Base-by-base conservation (phyloP, 1,140 invertebrate species). In the Neodiprion lecontei region DNA sequence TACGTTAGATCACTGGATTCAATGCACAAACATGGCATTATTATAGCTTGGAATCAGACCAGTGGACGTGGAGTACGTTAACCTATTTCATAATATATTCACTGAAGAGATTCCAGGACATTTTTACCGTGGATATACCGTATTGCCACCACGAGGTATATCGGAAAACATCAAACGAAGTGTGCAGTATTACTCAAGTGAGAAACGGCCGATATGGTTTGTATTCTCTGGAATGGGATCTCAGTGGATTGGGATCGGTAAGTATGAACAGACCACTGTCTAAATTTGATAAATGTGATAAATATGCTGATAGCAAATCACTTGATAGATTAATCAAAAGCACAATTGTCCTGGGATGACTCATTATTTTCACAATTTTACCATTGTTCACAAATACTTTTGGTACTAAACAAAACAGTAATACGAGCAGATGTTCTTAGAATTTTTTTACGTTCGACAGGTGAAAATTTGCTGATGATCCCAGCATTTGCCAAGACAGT, bases 141-240 rank as follows among this genome's bases (percentile, higher is more conserved):
- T 90, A 73, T 70, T 61, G 17, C 72, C 74, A n/a, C 40, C 74
- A 89, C 40, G 79, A 81, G 61, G 72, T 72, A 49, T 69, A 75
- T 9, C 75, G 80, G 70, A 78, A 81, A 67, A 71, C 75, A 28
- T 81, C 80, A 75, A 67, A 75, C 21, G 82, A 86, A 77, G 80
- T 75, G 70, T 82, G 80, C 76, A 82, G 81, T 76, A 80, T 69
- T 77, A 67, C 80, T 87, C 1, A 84, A 86, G 73, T 82, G 84
- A 21, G 78, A 77, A 73, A 76, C 81, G 90, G 53, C 91, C 90
- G 48, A 79, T 93, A 5, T 92, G 91, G 89, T 92, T 89, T 82
- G 84, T 94, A 7, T 94, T 92, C 83, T 89, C 92, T 73, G 92
- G 93, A 49, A 92, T 93, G 91, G 92, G 92, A 4, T 89, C 89